Conservation (phyloP, 2,888 invertebrate genomes). For the Diarsia rubi region DNA sequence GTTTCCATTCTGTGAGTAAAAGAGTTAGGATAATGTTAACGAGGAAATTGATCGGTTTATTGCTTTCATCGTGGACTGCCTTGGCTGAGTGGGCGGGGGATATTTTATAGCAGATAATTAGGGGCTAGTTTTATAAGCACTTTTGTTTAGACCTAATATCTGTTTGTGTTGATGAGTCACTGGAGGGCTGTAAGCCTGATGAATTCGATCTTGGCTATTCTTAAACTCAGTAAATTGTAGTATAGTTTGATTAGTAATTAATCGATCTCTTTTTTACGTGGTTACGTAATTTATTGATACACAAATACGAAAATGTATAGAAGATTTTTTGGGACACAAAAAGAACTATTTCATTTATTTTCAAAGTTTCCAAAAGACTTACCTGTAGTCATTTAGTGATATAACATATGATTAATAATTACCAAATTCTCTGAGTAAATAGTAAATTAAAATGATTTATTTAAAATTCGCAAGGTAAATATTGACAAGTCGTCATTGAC, state of each 20-base stretch:
- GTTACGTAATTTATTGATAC: background rate
- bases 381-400: slow-evolving; percentile 56
- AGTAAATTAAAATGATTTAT: slow-evolving; percentile 23
- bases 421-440: slow-evolving; percentile 28
- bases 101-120: slow-evolving; percentile 40
- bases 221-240: background rate
- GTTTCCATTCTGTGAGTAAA: slow-evolving; percentile 68
- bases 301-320: background rate
- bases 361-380: background rate
- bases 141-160: background rate
- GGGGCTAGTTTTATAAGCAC: slow-evolving; percentile 13
- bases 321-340: background rate
- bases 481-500: slow-evolving; percentile 43
- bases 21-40: slow-evolving; percentile 50
- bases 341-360: background rate
- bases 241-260: background rate
- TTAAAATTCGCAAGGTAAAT: slow-evolving; percentile 40
- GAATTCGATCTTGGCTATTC: background rate
- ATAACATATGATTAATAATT: slow-evolving; percentile 7
- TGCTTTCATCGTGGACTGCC: slow-evolving; percentile 5
- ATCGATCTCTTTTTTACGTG: background rate
- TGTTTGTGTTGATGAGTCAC: background rate
- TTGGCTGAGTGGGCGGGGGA: slow-evolving; percentile 3
- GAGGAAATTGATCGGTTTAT: slow-evolving; percentile 30
- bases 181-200: background rate